Base-by-base conservation (phyloP, 2,888 invertebrate genomes). In the Hyalella azteca region DNA sequence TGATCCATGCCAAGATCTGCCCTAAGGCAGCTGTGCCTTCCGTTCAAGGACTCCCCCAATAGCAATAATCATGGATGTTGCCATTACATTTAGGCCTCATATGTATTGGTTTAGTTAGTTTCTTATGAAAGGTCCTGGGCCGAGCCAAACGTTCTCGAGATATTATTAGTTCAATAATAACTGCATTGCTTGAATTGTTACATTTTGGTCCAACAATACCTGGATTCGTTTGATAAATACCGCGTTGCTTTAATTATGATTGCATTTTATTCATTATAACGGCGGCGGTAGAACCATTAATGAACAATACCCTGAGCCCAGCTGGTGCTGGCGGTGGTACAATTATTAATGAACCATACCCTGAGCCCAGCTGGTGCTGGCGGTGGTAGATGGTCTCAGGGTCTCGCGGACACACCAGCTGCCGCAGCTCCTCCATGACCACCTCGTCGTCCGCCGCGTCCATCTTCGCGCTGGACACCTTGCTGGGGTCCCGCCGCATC, bases 351-450 rank as follows among this genome's bases (percentile, higher is more conserved):
- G 54, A 0, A 26, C 5, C 54, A 26, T 86, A 90, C 90, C 97
- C 97, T 40, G 94, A 93, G 78, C 97, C 96, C 76, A 97, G 92
- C 88, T 96, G 95, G 87, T 93, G 93, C 84, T 93, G 91, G 84
- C 93, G 91, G 85, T 93, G 92, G 88, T 96, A 97, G 85, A 94
- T 91, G 32, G 92, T 90, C 84, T 92, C 90, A 0, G 97, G 96
- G 89, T 97, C 93, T 78, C 93, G 93, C 13, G 91, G 90, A 87
- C 94, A 94, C 86, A 96, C 96, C 86, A 96, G 93, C 84, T 90
- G 91, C 85, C 91, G 90, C 78, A 97, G 89, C 86, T 94, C 93
- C 13, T 91, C 91, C 87, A 94, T 95, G 41, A 95, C 91, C 86
- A 94, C 92, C 73, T 92, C 92, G 87, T 94, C 94, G 73, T 92